Conservation (phyloP, 2,113 vertebrate species). For the Oryctolagus cuniculus region mOryCun1.1 NC_091436.1:72805501-72806000, state of each 20-base stretch:
- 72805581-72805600: neutral
- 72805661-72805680: neutral
- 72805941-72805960: neutral
- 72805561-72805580: neutral
- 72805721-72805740: neutral
- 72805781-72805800: neutral
- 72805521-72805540: neutral
- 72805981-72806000: neutral
- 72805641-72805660: neutral
- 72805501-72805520: neutral
- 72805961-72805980: neutral
- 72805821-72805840: neutral
- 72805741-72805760: neutral
- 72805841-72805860: neutral
- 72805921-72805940: neutral
- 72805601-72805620: neutral
- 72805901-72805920: conserved; percentile 11
- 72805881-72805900: neutral
- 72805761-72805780: neutral
- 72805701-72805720: neutral
- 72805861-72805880: neutral
- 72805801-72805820: neutral
- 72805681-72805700: neutral
- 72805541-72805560: neutral
- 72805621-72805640: neutral